phyloP scores from a whole-genome alignment of 2,888 invertebrate genomes.

The Doris montereyensis region DNA sequence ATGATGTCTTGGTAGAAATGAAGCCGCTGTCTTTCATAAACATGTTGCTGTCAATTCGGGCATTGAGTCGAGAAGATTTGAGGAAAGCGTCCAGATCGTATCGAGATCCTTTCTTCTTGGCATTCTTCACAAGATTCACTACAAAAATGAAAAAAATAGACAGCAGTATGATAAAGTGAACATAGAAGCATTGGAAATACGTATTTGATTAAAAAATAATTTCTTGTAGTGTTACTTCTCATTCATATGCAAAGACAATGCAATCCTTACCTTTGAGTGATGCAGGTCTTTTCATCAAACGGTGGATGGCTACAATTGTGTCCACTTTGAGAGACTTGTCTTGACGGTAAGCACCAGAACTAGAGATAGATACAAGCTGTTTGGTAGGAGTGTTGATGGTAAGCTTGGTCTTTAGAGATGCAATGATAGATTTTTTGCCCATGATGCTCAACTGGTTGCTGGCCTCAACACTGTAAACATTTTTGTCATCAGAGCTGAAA shows the following conservation, averaged over 20 bases:
- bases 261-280: slow-evolving; percentile 49
- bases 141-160: neutral
- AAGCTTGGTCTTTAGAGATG: slow-evolving; percentile 46
- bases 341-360: slow-evolving; percentile 45
- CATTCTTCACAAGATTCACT: slow-evolving; percentile 27
- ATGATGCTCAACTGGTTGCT: slow-evolving; percentile 35
- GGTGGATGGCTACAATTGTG: slow-evolving; percentile 43
- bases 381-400: slow-evolving; percentile 49
- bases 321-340: slow-evolving; percentile 49
- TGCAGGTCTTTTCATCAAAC: slow-evolving; percentile 48
- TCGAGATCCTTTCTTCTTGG: slow-evolving; percentile 21
- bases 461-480: slow-evolving; percentile 50
- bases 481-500: slow-evolving; percentile 46
- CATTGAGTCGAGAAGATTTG: slow-evolving; percentile 37
- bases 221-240: neutral
- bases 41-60: slow-evolving; percentile 33
- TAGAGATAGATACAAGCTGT: slow-evolving; percentile 48
- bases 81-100: slow-evolving; percentile 33
- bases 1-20: slow-evolving; percentile 36
- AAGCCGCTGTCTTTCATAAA: slow-evolving; percentile 22
- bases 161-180: too few relatives aligned
- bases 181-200: neutral
- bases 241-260: neutral
- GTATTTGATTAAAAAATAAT: neutral
- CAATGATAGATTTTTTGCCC: slow-evolving; percentile 32